Evolutionary conservation across 2,888 invertebrate species (phyloP), one percentile per base, ranked within the genome.

Genomic region (Himalopsyche anomala): DNA sequence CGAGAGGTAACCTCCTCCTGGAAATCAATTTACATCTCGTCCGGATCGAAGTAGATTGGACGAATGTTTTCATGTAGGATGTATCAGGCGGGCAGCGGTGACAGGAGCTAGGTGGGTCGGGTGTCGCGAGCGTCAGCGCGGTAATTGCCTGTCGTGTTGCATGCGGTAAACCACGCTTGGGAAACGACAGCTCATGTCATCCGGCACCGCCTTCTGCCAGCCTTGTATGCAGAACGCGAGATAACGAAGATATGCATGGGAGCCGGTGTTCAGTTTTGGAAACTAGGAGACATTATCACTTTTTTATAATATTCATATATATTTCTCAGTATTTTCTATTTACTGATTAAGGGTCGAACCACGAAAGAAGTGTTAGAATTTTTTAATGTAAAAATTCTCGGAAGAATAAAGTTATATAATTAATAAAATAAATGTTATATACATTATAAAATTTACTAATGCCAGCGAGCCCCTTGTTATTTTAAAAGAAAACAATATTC

Each of bases 91-190:
- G 62, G 83, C 69, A 86, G 86, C 56, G 82, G 36, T 86, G 86
- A 86, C 86, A 82, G 84, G 83, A 56, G 74, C 74, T 74, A 82
- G 87, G 45, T 79, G 84, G 86, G 42, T 55, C 54, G 51, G 84
- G 80, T 86, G 87, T 87, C 87, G 84, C 86, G 83, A 80, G 55
- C 83, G 87, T 87, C 87, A 83, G 82, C 45, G 85, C 85, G 82
- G 88, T 88, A 88, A 88, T 88, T 88, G 88, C 86, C 84, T 86
- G 88, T 87, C 88, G 85, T 88, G 88, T 87, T 84, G 81, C 82
- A 80, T 55, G 87, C 84, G 80, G 86, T 86, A 86, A 82, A 62
- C 83, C 83, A 83, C 83, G 74, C 54, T 69, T 42, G 56, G 42
- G 74, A 79, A 82, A 45, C 81, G 81, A 84, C 81, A 81, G 83